phyloP scores from a whole-genome alignment of 2,113 vertebrate species.

The Globicephala melas region DNA sequence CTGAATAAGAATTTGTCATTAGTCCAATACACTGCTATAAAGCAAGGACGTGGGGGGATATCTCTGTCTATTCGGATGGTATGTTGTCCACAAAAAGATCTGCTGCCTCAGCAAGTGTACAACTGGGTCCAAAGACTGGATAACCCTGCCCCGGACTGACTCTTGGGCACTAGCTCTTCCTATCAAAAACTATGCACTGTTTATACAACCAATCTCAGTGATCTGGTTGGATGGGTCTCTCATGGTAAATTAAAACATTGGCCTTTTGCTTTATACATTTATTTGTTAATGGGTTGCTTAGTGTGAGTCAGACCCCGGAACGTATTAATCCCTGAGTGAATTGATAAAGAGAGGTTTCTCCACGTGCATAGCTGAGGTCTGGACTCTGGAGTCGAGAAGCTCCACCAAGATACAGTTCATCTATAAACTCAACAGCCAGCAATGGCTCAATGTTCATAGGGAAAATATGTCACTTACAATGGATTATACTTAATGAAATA shows the following conservation, averaged over 20 bases:
- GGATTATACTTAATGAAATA: neutral
- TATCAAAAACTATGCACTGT: neutral
- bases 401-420: neutral
- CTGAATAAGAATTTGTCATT: neutral
- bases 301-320: neutral
- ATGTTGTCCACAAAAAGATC: neutral
- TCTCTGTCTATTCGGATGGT: neutral
- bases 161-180: neutral
- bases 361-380: neutral
- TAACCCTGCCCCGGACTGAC: neutral
- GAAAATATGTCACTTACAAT: neutral
- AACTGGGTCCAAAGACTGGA: neutral
- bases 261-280: neutral
- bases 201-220: neutral
- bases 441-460: neutral
- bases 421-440: neutral
- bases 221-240: neutral
- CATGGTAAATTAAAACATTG: neutral
- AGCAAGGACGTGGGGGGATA: neutral
- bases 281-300: neutral
- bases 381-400: neutral
- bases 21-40: neutral
- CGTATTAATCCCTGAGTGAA: neutral
- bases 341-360: neutral
- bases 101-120: neutral